Percentiles rank a stretch among this genome's conserved stretches.
These are phyloP conservation scores for Florisuga fusca DNA, from an alignment of 2,797 vertebrate genomes.

Conservation along the genomic window DNA sequence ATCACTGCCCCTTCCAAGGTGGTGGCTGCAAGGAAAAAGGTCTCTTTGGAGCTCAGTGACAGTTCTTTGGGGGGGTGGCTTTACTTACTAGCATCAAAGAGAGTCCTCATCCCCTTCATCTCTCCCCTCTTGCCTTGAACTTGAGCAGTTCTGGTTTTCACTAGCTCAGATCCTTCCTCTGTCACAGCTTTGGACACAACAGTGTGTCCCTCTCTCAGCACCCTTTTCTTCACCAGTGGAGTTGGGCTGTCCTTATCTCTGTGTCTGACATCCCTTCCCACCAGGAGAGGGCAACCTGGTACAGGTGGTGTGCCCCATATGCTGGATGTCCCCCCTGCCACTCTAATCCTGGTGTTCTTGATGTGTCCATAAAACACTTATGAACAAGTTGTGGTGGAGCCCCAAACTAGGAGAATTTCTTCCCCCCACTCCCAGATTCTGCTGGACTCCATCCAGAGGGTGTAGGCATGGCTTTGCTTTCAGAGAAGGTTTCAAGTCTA, in stretches of 20 bases:
- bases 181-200: background rate
- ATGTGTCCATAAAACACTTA: too few relatives aligned
- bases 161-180: background rate
- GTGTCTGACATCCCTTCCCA: background rate
- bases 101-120: fast-evolving
- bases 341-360: background rate
- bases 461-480: background rate
- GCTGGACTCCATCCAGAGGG: background rate
- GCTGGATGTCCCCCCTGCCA: background rate
- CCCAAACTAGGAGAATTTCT: background rate
- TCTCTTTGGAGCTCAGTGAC: background rate
- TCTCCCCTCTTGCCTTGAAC: background rate
- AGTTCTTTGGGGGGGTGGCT: background rate
- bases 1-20: background rate
- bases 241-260: background rate
- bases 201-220: background rate
- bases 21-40: background rate
- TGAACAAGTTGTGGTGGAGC: too few relatives aligned
- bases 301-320: fast-evolving
- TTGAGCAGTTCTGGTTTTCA: background rate
- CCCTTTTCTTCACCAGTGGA: background rate
- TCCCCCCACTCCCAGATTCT: background rate
- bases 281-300: background rate
- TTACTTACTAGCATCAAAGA: fast-evolving
- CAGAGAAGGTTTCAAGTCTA: background rate